Evolutionary conservation across 2,113 vertebrate species (phyloP), one percentile per base, ranked within the genome.

Genomic region (Acinonyx jubatus): DNA sequence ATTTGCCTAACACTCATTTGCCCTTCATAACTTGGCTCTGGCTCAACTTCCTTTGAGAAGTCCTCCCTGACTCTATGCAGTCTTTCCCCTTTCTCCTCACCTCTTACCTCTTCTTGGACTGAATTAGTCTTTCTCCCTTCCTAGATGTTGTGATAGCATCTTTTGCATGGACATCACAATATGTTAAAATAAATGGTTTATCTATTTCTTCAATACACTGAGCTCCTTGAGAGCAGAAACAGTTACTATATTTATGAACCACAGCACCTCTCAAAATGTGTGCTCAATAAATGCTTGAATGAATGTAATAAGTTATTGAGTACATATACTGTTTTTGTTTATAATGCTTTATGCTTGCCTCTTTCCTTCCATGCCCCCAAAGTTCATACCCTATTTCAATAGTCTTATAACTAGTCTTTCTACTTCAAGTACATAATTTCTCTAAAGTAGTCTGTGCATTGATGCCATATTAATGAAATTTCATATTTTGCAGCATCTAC

Each of bases 171-270:
- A 21, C 68, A 78, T 29, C 38, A 79, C n/a, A 79, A 1, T 82
- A 41, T 97, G 10, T 92, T 79, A 93, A 76, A 95, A 65, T 95
- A 97, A 27, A 50, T 87, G 27, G 14, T 38, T 89, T 94, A 21
- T 76, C 63, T 83, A 4, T 50, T 71, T 87, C 45, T 83, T 92
- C 57, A 69, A 74, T 80, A 31, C 13, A 81, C 25, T 88, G 81
- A 93, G 27, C 65, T 57, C 18, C 61, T 88, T 79, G 27, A 74
- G 31, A 74, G 31, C 65, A 80, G 55, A 91, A 84, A 48, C 15
- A 55, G 8, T 81, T 38, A 73, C 55, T 73, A 14, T 96, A 69
- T 89, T 80, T 95, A 36, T 84, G 38, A 96, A 63, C 57, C 27
- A n/a, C 80, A 23, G 27, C 27, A 74, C 1, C 38, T 90, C 94